Evolutionary conservation across 2,113 vertebrate genomes (phyloP).

Genomic region (Mormyrus lacerda): DNA sequence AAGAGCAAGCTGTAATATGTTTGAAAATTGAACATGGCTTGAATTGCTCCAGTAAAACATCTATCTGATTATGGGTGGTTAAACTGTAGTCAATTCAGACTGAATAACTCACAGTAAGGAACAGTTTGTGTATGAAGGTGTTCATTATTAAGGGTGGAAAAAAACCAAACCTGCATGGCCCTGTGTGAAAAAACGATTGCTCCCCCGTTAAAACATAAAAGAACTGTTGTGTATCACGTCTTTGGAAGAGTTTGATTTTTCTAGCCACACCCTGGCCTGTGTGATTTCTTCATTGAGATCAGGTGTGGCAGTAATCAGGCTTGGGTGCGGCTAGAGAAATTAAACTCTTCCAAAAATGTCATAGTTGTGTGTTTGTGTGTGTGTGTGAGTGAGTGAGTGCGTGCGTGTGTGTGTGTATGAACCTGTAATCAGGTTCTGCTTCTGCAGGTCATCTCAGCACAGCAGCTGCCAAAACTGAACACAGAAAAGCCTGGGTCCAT

Average conservation of each 20-base stretch:
- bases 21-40: background rate
- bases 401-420: background rate
- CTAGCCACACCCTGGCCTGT: too few relatives aligned
- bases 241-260: too few relatives aligned
- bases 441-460: slow-evolving; percentile 82
- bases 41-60: background rate
- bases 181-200: too few relatives aligned
- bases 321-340: too few relatives aligned
- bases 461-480: slow-evolving; percentile 90
- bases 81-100: background rate
- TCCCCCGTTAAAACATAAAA: too few relatives aligned
- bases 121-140: background rate
- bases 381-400: background rate
- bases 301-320: too few relatives aligned
- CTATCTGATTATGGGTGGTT: background rate
- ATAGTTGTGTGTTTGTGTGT: too few relatives aligned
- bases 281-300: too few relatives aligned
- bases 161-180: too few relatives aligned
- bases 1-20: background rate
- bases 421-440: background rate
- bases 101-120: background rate
- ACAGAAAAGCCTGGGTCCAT: slow-evolving; percentile 79
- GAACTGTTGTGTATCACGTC: too few relatives aligned
- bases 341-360: background rate
- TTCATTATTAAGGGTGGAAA: too few relatives aligned